Conservation (phyloP, 2,113 vertebrate genomes). For the Microtus oregoni region DNA sequence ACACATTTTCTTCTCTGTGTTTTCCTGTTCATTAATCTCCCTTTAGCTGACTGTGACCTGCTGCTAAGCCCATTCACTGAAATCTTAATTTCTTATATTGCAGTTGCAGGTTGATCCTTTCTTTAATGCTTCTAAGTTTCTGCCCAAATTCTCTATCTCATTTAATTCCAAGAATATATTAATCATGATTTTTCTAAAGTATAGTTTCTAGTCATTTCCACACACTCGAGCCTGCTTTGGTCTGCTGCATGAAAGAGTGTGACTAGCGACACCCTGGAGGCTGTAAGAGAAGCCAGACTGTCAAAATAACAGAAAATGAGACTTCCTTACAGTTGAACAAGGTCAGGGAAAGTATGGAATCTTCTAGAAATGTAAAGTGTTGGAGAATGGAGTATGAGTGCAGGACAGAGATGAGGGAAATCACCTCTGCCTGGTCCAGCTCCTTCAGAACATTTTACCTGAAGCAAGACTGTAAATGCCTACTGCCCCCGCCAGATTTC, state of each 20-base stretch:
- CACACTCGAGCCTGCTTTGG: not conserved
- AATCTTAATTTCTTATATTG: conserved; percentile 3
- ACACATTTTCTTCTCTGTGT: not conserved
- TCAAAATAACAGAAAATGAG: not conserved
- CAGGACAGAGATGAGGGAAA: not conserved
- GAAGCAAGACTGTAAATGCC: not conserved
- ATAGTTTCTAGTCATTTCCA: not conserved
- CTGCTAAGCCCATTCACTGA: not conserved
- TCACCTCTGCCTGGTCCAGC: not conserved
- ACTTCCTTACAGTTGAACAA: not conserved
- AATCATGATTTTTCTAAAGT: not conserved
- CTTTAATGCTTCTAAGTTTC: not conserved
- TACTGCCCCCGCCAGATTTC: not conserved
- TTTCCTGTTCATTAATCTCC: not conserved
- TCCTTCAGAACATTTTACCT: not conserved
- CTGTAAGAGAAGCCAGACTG: not conserved
- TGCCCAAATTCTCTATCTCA: not conserved
- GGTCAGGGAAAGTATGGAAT: not conserved
- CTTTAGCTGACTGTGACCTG: not conserved
- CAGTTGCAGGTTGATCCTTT: not conserved
- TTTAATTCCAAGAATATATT: not conserved
- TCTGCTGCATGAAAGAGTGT: accelerated
- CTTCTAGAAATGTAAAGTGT: not conserved
- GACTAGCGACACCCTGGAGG: accelerated
- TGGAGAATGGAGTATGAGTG: not conserved